These are phyloP conservation scores for Hirudo medicinalis DNA, from an alignment of 1,140 invertebrate species.

Conservation along the genomic window DNA sequence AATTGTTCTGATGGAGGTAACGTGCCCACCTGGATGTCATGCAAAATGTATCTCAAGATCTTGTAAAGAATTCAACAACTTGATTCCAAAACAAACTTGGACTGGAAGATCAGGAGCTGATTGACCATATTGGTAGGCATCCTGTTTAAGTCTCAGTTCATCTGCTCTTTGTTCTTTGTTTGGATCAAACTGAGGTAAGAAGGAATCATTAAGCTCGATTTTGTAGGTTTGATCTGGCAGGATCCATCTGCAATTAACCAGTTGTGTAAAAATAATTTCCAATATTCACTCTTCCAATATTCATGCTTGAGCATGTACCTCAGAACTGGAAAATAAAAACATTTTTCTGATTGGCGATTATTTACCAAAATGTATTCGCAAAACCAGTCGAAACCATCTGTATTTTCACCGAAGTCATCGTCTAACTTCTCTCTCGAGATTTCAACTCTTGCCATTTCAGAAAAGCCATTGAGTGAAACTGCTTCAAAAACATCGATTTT, in stretches of 20 bases:
- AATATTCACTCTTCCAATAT: too few species aligned
- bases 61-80: not conserved
- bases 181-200: constrained; percentile 41
- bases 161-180: constrained; percentile 33
- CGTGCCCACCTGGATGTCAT: constrained; percentile 7
- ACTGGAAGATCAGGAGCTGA: constrained; percentile 36
- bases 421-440: constrained; percentile 40
- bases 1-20: constrained; percentile 29
- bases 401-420: constrained; percentile 18
- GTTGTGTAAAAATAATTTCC: not conserved
- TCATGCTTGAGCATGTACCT: constrained; percentile 38
- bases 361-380: constrained; percentile 39
- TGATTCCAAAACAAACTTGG: constrained; percentile 34
- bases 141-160: constrained; percentile 38
- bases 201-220: constrained; percentile 40
- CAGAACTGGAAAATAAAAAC: constrained; percentile 41
- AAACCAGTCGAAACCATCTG: constrained; percentile 38
- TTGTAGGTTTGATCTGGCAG: constrained; percentile 35
- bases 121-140: constrained; percentile 34
- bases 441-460: constrained; percentile 30
- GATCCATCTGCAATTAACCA: constrained; percentile 28
- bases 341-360: constrained; percentile 32
- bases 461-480: constrained; percentile 19
- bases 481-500: constrained; percentile 32
- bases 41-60: not conserved